phyloP scores from a whole-genome alignment of 2,888 invertebrate genomes.

The Cataglyphis livida region DNA sequence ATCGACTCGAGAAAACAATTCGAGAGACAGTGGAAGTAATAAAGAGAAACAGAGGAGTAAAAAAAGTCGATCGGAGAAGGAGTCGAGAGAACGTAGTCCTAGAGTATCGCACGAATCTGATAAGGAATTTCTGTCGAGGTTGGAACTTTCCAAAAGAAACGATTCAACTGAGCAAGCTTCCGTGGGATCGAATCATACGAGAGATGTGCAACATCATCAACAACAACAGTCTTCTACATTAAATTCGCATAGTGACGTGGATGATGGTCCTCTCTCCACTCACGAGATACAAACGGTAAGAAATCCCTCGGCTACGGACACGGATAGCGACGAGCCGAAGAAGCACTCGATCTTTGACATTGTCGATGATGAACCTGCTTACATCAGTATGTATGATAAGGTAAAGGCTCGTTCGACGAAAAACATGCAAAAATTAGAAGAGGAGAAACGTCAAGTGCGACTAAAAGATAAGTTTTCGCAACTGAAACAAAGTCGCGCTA shows the following conservation, averaged over 20 bases:
- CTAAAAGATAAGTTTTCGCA: slow-evolving; percentile 95
- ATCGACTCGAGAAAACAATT: slow-evolving; percentile 71
- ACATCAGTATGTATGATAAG: slow-evolving; percentile 99
- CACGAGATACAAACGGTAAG: slow-evolving; percentile 82
- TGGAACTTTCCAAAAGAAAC: slow-evolving; percentile 80
- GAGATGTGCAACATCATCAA: slow-evolving; percentile 76
- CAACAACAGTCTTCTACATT: slow-evolving; percentile 76
- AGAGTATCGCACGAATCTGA: slow-evolving; percentile 82
- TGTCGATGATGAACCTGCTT: slow-evolving; percentile 94
- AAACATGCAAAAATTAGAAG: slow-evolving; percentile 96
- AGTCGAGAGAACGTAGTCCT: slow-evolving; percentile 82
- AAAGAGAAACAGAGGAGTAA: slow-evolving; percentile 82
- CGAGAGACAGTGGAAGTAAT: slow-evolving; percentile 66
- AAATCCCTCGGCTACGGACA: slow-evolving; percentile 84
- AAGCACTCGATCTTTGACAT: slow-evolving; percentile 97
- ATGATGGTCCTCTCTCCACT: slow-evolving; percentile 81
- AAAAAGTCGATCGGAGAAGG: slow-evolving; percentile 78
- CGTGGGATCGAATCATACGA: slow-evolving; percentile 74
- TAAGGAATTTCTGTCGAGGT: slow-evolving; percentile 81
- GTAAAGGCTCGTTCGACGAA: slow-evolving; percentile 97
- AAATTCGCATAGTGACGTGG: slow-evolving; percentile 81
- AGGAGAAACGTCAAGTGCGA: slow-evolving; percentile 93
- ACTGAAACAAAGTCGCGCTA: slow-evolving; percentile 94
- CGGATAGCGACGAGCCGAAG: slow-evolving; percentile 93
- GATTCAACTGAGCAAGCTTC: slow-evolving; percentile 78